Conservation (phyloP, 1,140 invertebrate species). For the Drosophila tsacasi region DNA sequence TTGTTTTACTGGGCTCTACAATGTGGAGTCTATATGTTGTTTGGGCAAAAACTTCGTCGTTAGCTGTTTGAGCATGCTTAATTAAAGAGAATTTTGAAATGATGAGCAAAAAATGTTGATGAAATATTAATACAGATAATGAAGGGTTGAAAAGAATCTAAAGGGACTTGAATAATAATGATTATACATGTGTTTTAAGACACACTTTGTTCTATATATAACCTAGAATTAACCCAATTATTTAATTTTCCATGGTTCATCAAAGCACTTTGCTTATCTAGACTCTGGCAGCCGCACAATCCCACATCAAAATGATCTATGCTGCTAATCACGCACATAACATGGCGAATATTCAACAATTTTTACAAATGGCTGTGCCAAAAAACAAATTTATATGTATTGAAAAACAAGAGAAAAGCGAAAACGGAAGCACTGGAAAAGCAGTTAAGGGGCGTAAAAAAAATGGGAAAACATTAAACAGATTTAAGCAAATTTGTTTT, state of each 20-base stretch:
- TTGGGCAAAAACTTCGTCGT: constrained; percentile 35
- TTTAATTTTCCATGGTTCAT: too few species aligned
- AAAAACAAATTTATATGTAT: constrained; percentile 66
- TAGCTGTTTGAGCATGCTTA: constrained; percentile 35
- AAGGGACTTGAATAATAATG: too few species aligned
- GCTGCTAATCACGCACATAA: constrained; percentile 52
- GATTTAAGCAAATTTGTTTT: constrained; percentile 84
- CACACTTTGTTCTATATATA: neutral
- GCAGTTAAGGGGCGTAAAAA: constrained; percentile 48
- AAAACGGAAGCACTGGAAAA: constrained; percentile 1
- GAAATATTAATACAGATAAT: constrained; percentile 5
- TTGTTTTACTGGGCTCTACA: neutral
- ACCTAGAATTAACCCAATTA: neutral
- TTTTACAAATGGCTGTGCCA: constrained; percentile 21
- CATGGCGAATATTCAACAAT: constrained; percentile 15
- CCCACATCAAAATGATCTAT: constrained; percentile 71
- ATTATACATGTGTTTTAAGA: too few species aligned
- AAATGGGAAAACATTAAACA: constrained; percentile 82
- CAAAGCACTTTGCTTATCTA: constrained; percentile 12
- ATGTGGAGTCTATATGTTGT: neutral
- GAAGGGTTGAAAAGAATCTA: neutral
- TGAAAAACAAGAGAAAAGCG: constrained; percentile 43
- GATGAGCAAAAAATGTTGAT: constrained; percentile 26
- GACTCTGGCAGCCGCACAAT: neutral
- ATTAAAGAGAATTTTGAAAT: constrained; percentile 29